Base-by-base conservation (phyloP, 2,888 invertebrate genomes). In the Drosophila atroscutellata region DNA sequence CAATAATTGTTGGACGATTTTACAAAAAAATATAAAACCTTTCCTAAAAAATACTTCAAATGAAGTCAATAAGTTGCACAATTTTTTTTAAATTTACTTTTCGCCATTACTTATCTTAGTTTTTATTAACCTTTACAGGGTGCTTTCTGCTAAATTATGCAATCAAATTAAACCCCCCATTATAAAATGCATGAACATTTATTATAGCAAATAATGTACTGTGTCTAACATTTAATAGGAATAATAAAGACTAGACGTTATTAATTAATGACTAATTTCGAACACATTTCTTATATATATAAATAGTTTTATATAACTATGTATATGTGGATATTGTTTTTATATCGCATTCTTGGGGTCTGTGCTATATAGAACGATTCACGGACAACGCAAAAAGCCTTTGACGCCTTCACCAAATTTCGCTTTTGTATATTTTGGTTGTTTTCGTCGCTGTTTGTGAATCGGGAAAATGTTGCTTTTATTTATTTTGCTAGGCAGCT, bases 361-460 rank as follows among this genome's bases (percentile, higher is more conserved):
- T 68, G 56, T 70, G 58, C 58, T 62, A 65, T 67, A 57, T 79
- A 69, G 61, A 64, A 52, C 58, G 52, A 70, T 77, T 72, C 80
- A 78, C 80, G 75, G 78, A 83, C 81, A 85, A 71, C 81, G 83
- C 83, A 83, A 81, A 81, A 76, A 77, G 49, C 58, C 81, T 88
- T 85, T 81, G 88, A 75, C 88, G 85, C 77, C 80, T 81, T 76
- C 76, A 82, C 74, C 74, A 75, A 87, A 82, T 70, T 82, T 56
- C 34, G 52, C 28, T 71, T 75, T 71, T 65, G 72, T 78, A 75
- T 83, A 75, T 75, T 71, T 71, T 69, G 60, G 47, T 62, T 70
- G 54, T 65, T 62, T 68, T 76, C 58, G 68, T 74, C 55, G 65
- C 47, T 69, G 63, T 71, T 75, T 66, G 52, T 39, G 56, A 61